phyloP scores from a whole-genome alignment of 37 sponge, comb jelly and placozoan genomes.

The Haliclona indistincta region DNA sequence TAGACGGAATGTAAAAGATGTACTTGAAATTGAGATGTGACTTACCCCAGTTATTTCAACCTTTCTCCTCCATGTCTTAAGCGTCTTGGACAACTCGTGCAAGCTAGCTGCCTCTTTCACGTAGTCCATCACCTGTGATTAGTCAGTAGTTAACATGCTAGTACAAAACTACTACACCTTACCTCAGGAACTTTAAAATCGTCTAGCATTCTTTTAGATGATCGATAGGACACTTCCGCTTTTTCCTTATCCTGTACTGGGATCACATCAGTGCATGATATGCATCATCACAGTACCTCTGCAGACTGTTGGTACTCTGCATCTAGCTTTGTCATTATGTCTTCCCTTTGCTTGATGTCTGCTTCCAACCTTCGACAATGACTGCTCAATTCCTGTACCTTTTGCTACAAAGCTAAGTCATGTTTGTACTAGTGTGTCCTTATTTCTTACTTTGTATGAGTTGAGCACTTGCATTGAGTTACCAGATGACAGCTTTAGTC shows the following conservation, averaged over 20 bases:
- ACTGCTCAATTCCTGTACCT: slow-evolving; percentile 67
- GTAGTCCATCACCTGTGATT: slow-evolving; percentile 90
- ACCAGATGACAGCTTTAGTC: slow-evolving; percentile 89
- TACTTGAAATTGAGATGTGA: not conserved
- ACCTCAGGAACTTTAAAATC: slow-evolving; percentile 97
- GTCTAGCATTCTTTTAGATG: slow-evolving; percentile 71
- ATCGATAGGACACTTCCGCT: slow-evolving; percentile 77
- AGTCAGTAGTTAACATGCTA: not conserved
- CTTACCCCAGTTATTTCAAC: slow-evolving; percentile 94
- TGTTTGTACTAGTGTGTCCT: not conserved
- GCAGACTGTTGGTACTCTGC: slow-evolving; percentile 26
- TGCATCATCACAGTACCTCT: too few relatives aligned
- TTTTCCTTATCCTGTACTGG: slow-evolving; percentile 61
- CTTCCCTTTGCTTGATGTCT: slow-evolving; percentile 77
- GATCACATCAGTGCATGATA: not conserved
- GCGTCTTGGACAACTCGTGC: slow-evolving; percentile 80
- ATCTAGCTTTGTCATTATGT: slow-evolving; percentile 72
- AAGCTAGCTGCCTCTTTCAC: slow-evolving; percentile 84
- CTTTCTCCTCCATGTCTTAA: slow-evolving; percentile 92
- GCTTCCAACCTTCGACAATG: slow-evolving; percentile 71
- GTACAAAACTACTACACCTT: not conserved
- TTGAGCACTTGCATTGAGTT: slow-evolving; percentile 92
- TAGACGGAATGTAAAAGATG: not conserved
- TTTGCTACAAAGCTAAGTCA: slow-evolving; percentile 61
- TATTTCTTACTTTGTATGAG: slow-evolving; percentile 69